Evolutionary conservation across 2,797 vertebrate genomes (phyloP).

Genomic region (Sebastes oblongus): DNA sequence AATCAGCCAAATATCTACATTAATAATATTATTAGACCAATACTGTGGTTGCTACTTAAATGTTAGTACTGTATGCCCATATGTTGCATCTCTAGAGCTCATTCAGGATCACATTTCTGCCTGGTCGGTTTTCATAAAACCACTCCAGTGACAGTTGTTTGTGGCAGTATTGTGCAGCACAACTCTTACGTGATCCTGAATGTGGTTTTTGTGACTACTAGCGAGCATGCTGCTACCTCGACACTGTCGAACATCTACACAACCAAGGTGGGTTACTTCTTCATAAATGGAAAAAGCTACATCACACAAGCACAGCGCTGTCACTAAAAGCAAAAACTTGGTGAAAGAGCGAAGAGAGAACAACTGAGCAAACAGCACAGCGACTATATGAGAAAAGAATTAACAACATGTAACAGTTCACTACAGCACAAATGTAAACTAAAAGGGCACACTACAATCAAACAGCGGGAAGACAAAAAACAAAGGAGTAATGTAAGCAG

Average conservation of each 20-base stretch:
- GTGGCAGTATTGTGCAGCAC: not conserved
- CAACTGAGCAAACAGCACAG: not conserved
- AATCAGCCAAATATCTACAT: not conserved
- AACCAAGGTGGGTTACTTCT: not conserved
- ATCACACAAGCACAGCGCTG: conserved; percentile 57
- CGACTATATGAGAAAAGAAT: not conserved
- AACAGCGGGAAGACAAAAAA: conserved; percentile 29
- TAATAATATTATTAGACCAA: not conserved
- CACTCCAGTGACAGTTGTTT: not conserved
- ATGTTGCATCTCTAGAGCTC: conserved; percentile 30
- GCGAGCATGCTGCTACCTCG: conserved; percentile 38
- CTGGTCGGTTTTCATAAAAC: not conserved
- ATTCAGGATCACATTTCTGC: conserved; percentile 57
- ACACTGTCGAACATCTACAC: conserved; percentile 7
- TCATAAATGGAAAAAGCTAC: conserved; percentile 3
- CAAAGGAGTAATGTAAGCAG: conserved; percentile 18
- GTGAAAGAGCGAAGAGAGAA: conserved; percentile 36
- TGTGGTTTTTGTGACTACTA: not conserved
- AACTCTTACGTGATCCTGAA: conserved; percentile 49
- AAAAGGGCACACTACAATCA: conserved; percentile 1
- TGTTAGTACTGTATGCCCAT: not conserved
- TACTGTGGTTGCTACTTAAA: not conserved
- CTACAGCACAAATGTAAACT: conserved; percentile 31
- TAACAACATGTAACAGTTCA: not conserved
- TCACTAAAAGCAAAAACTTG: conserved; percentile 15